Percentiles rank a stretch among this genome's conserved stretches.
Evolutionary conservation across 1,140 invertebrate genomes (phyloP).

Genomic region (Caenorhabditis tropicalis): DNA sequence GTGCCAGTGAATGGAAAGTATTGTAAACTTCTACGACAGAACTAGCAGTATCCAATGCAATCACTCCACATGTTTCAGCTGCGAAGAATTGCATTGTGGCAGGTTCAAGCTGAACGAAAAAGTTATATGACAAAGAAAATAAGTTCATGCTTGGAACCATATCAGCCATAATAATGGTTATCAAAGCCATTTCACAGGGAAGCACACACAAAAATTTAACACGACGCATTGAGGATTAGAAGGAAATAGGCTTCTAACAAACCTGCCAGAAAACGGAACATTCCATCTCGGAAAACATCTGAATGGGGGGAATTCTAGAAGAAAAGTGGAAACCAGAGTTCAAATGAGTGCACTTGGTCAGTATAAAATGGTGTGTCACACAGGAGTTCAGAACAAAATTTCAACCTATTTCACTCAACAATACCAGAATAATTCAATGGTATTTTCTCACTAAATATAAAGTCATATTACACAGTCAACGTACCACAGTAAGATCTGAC

Average conservation of each 20-base stretch:
- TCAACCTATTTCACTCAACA: not conserved
- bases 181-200: not conserved
- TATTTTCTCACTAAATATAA: too few relatives aligned
- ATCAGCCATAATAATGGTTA: not conserved
- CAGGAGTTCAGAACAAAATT: not conserved
- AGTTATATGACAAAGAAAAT: not conserved
- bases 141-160: not conserved
- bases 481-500: conserved; percentile 27
- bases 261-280: not conserved
- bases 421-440: too few relatives aligned
- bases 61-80: not conserved
- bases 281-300: not conserved
- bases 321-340: not conserved
- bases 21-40: conserved; percentile 21
- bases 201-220: not conserved
- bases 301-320: not conserved
- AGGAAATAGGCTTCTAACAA: not conserved
- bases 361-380: not conserved
- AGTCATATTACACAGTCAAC: too few relatives aligned
- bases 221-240: not conserved
- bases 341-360: not conserved
- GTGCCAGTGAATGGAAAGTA: not conserved
- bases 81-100: conserved; percentile 30
- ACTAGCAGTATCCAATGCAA: not conserved
- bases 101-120: not conserved